phyloP scores from a whole-genome alignment of 2,888 invertebrate genomes.

The Xiphydria camelus region DNA sequence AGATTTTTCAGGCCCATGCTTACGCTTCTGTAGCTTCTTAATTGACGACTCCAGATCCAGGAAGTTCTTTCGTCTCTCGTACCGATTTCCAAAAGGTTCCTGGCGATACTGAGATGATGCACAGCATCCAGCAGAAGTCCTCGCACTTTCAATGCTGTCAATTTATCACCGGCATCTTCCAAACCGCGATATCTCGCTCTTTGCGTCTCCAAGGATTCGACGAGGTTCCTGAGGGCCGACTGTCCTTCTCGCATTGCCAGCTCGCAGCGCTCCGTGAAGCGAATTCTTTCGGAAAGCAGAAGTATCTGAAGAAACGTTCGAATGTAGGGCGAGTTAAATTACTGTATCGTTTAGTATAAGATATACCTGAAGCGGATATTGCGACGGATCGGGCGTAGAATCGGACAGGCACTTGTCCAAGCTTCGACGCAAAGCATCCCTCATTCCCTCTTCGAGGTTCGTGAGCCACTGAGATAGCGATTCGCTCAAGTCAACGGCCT shows the following conservation, averaged over 20 bases:
- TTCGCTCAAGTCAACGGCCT: conserved; percentile 47
- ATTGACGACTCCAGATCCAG: conserved; percentile 96
- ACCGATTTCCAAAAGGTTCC: conserved; percentile 67
- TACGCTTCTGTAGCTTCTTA: conserved; percentile 63
- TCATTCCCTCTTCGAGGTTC: conserved; percentile 82
- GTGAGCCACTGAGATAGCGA: conserved; percentile 72
- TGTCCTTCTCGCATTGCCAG: conserved; percentile 39
- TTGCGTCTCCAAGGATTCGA: conserved; percentile 61
- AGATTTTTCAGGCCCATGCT: too few species aligned
- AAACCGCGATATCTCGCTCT: conserved; percentile 60
- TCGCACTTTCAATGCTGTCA: conserved; percentile 84
- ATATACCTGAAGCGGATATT: conserved; percentile 48
- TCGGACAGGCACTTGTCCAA: conserved; percentile 47
- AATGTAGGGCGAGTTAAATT: not conserved
- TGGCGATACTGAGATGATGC: conserved; percentile 84
- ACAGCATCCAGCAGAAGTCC: conserved; percentile 91
- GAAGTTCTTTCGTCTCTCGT: conserved; percentile 35
- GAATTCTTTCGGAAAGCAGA: conserved; percentile 45
- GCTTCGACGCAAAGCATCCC: conserved; percentile 53
- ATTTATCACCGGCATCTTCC: conserved; percentile 60
- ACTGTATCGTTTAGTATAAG: conserved; percentile 2
- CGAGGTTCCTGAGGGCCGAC: conserved; percentile 56
- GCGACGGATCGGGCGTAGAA: conserved; percentile 39
- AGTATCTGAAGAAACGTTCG: conserved; percentile 31
- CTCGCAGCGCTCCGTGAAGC: conserved; percentile 52